phyloP scores from a whole-genome alignment of 2,888 invertebrate genomes.

The Tolmerus cingulatus region DNA sequence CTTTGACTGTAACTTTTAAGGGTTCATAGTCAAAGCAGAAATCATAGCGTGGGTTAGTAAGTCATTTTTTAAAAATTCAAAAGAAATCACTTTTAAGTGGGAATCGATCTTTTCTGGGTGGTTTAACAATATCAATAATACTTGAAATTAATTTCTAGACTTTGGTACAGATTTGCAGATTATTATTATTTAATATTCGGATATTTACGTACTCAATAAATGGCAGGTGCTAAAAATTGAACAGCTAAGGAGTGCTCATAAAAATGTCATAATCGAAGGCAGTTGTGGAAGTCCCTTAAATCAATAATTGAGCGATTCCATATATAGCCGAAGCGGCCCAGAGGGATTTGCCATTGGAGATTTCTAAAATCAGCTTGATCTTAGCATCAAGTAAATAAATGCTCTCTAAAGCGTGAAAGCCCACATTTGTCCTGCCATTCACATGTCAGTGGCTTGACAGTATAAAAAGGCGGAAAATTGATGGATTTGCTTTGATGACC shows the following conservation, averaged over 20 bases:
- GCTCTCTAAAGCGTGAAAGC: background rate
- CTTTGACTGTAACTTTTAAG: background rate
- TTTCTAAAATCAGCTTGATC: background rate
- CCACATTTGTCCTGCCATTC: background rate
- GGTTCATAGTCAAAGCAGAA: background rate
- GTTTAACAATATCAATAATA: background rate
- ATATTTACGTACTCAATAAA: background rate
- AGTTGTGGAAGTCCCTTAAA: background rate
- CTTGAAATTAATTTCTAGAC: background rate
- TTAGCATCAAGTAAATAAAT: background rate
- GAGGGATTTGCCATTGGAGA: background rate
- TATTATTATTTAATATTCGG: background rate
- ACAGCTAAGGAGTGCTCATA: background rate
- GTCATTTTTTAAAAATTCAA: background rate
- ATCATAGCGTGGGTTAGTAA: background rate
- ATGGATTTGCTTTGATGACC: background rate
- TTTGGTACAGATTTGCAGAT: background rate
- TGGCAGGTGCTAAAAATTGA: background rate
- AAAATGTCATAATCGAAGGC: background rate
- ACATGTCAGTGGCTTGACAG: background rate
- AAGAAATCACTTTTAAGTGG: background rate
- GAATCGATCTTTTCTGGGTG: background rate
- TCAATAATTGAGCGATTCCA: background rate
- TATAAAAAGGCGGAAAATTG: background rate
- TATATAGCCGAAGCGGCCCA: background rate